Evolutionary conservation across 64 coral and sea anemone species (phyloP).

Genomic region (Porites lutea): DNA sequence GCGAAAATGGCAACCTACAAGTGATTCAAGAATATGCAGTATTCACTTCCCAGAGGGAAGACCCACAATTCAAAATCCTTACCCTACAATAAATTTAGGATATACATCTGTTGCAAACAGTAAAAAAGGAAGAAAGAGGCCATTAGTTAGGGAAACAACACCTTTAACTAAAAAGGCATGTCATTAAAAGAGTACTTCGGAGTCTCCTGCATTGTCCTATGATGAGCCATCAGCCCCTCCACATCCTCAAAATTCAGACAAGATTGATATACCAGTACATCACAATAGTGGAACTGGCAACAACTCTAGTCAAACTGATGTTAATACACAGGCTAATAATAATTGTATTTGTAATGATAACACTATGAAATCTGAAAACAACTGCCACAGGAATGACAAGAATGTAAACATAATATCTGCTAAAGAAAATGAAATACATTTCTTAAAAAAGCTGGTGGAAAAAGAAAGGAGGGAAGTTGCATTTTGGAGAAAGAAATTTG

Average conservation of each 20-base stretch:
- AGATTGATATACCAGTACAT: neutral
- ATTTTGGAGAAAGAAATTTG: slow-evolving; percentile 61
- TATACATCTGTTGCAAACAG: slow-evolving; percentile 45
- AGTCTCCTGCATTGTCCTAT: neutral
- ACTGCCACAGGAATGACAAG: slow-evolving; percentile 34
- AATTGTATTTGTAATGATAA: slow-evolving; percentile 22
- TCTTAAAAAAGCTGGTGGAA: slow-evolving; percentile 45
- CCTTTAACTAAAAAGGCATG: neutral
- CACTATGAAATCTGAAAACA: slow-evolving; percentile 22
- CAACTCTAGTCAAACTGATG: neutral
- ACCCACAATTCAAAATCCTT: slow-evolving; percentile 54
- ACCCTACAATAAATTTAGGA: slow-evolving; percentile 57
- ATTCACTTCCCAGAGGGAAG: slow-evolving; percentile 52
- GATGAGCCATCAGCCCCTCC: neutral
- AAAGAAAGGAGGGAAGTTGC: slow-evolving; percentile 53
- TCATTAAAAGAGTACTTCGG: neutral
- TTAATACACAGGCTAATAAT: neutral
- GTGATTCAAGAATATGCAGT: slow-evolving; percentile 68
- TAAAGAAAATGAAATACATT: slow-evolving; percentile 46
- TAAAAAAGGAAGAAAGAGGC: slow-evolving; percentile 20
- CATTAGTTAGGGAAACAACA: neutral
- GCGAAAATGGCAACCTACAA: slow-evolving; percentile 68
- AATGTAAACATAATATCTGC: slow-evolving; percentile 43
- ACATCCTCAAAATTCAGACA: neutral
- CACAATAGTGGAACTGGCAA: neutral